phyloP scores from a whole-genome alignment of 2,888 invertebrate genomes.

The Calameuta pallipes region DNA sequence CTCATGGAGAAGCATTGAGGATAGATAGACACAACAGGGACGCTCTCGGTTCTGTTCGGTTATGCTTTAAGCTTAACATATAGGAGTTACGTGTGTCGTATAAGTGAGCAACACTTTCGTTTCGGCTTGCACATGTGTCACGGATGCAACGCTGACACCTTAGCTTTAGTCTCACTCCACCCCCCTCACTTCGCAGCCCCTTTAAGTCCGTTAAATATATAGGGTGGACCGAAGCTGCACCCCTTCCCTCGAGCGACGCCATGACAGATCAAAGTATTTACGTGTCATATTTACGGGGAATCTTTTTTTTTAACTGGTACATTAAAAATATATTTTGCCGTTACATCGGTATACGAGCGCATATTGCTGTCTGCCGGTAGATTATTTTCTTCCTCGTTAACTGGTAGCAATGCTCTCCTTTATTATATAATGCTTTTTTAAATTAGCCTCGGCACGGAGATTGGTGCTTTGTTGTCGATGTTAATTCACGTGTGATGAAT shows the following conservation, averaged over 20 bases:
- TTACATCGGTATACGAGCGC: neutral
- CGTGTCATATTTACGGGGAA: constrained; percentile 5
- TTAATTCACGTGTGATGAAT: neutral
- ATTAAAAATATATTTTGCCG: constrained; percentile 17
- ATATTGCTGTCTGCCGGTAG: neutral
- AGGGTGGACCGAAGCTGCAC: constrained; percentile 9
- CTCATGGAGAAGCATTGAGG: constrained; percentile 40
- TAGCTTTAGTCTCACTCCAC: constrained; percentile 13
- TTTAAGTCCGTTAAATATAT: constrained; percentile 9
- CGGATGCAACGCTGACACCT: constrained; percentile 28
- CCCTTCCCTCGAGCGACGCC: neutral
- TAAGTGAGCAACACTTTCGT: constrained; percentile 13
- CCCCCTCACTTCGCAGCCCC: constrained; percentile 7
- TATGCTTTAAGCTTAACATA: constrained; percentile 34
- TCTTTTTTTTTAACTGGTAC: neutral
- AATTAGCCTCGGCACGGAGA: neutral
- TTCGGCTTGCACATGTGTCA: constrained; percentile 31
- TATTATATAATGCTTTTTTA: neutral
- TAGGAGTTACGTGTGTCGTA: constrained; percentile 6
- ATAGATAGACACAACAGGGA: constrained; percentile 55
- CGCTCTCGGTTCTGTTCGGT: constrained; percentile 32
- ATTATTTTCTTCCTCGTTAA: neutral
- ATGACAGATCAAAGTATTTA: constrained; percentile 13
- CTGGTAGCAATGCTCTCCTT: neutral
- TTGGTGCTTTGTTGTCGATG: neutral